Base-by-base conservation (phyloP, 2,113 vertebrate species). In the Hippotragus niger region DNA sequence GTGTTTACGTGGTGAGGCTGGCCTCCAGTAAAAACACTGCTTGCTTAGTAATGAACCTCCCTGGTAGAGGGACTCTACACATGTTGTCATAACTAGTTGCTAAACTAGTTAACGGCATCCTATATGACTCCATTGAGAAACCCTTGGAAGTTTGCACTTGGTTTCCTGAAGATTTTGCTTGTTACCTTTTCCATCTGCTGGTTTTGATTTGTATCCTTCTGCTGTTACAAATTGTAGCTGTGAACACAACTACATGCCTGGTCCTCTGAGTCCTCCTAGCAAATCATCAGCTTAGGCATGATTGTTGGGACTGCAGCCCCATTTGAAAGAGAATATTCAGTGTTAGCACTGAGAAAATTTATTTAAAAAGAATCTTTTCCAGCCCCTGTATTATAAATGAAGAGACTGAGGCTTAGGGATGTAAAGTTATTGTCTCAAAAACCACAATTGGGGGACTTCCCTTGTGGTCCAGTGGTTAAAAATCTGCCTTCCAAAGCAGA, bases 261-360 rank as follows among this genome's bases (percentile, higher is more conserved):
- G 76, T 78, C 19, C 25, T 88, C 1, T 88, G 55, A 88, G 25
- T 78, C 45, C 11, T 96, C 21, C 36, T 94, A 62, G 53, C 12
- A 27, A 83, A 47, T 88, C n/a, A n/a, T 64, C 36, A 84, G 16
- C 40, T 16, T 92, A 80, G 55, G 45, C 23, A 33, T 40, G 29
- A 40, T 33, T 36, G 60, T 92, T 50, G 36, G 62, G 55, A 89
- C 33, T 88, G 25, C 64, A 85, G 33, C 14, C 16, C 55, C 43
- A 1, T 92, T 92, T 92, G 57, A 89, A 94, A 83, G 88, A 74
- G 36, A 90, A 88, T 94, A 81, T 40, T 94, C 87, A 90, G 29
- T 36, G 43, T 53, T 94, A 80, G 57, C 58, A 81, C 57, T 50
- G 58, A 80, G n/a, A 67, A 86, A 13, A 78, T 40, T 84, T 86